Evolutionary conservation across 92 coral and sea anemone species (phyloP).

Genomic region (Epizoanthus rinbou): DNA sequence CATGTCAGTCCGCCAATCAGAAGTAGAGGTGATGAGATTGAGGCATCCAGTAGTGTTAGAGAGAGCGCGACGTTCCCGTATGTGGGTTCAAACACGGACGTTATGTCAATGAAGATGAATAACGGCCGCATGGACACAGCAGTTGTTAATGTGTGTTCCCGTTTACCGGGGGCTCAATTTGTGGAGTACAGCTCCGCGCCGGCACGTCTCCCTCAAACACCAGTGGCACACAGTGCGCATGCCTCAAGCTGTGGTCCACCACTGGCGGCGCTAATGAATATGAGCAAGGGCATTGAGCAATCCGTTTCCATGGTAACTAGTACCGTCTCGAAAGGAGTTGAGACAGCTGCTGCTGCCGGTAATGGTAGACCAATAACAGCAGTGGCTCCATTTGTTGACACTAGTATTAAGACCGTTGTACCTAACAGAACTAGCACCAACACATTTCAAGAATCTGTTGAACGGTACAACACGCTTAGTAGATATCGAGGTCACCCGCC

Average conservation of each 20-base stretch:
- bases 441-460: too few relatives aligned
- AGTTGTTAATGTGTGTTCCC: slow-evolving; percentile 5
- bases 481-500: not conserved
- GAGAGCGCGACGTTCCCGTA: not conserved
- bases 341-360: not conserved
- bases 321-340: not conserved
- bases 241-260: not conserved
- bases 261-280: not conserved
- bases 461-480: too few relatives aligned
- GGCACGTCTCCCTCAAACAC: too few relatives aligned
- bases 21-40: too few relatives aligned
- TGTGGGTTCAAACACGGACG: slow-evolving; percentile 8
- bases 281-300: not conserved
- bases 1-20: too few relatives aligned
- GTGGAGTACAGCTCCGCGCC: too few relatives aligned
- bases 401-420: not conserved
- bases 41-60: too few relatives aligned
- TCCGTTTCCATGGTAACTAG: not conserved
- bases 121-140: slow-evolving; percentile 3
- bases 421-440: not conserved
- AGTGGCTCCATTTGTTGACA: not conserved
- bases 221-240: too few relatives aligned
- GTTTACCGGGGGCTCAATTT: not conserved
- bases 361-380: not conserved
- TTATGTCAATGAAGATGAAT: not conserved